Evolutionary conservation across 2,888 invertebrate genomes (phyloP), one percentile per base, ranked within the genome.

Genomic region (Eulithis prunata): DNA sequence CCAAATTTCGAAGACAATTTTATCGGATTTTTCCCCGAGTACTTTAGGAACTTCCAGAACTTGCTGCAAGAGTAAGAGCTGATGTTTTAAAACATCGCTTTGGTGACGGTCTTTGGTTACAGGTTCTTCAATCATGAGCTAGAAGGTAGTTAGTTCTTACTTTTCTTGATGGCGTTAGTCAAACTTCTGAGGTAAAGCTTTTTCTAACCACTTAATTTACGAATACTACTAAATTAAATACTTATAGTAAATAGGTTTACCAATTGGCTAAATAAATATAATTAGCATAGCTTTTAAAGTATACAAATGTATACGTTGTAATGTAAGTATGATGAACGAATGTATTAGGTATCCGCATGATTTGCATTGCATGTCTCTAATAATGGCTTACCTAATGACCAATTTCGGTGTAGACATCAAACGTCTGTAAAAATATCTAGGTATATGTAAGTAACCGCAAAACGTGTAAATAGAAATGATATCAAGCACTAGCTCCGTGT

Each of bases 1-100:
- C 71, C 66, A 62, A 72, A 13, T 68, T 71, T 75, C 59, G 75
- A 71, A 7, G 65, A 80, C 54, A 77, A 79, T 55, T 70, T 75
- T 51, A 82, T 83, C 68, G 73, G 84, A 68, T 90, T 89, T 79
- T 85, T 86, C 69, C 85, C 87, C n/a, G 82, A 84, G 45, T 90
- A 85, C 78, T 89, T 90, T 79, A 81, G 74, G 66, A 90, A 90
- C 74, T 82, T 88, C 71, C 83, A 88, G 70, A 85, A 80, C 71
- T 68, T 85, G 32, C 75, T 91, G 45, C 83, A 86, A 83, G 87
- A 91, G 91, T 92, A 91, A 91, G 91, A 80, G 57, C 61, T 73
- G 65, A 68, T 75, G 68, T 57, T 66, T 64, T 71, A 72, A 77
- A 71, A 38, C 79, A 72, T 65, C 66, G 87, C 87, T 87, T 87